Percentiles rank a stretch among this genome's conserved stretches.
These are phyloP conservation scores for Tinea pellionella DNA, from an alignment of 2,888 invertebrate species.

Conservation along the genomic window DNA sequence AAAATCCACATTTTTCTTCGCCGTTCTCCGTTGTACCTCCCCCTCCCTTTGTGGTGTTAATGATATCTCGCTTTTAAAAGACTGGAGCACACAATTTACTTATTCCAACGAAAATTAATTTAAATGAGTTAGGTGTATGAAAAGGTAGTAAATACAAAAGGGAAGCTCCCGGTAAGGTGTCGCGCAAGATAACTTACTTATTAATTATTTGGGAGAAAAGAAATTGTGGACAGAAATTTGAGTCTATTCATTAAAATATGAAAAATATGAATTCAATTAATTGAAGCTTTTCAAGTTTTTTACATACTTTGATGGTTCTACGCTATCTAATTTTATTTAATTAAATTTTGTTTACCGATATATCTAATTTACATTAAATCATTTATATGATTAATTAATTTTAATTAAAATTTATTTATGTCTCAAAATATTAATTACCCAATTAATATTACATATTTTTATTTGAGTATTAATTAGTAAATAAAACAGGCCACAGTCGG, in stretches of 20 bases:
- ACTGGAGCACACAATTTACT: conserved; percentile 68
- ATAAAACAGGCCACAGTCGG: too few species aligned
- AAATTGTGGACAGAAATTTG: conserved; percentile 29
- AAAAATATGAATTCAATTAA: conserved; percentile 8
- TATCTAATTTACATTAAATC: neutral
- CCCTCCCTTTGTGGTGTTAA: conserved; percentile 48
- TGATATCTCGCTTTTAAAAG: conserved; percentile 67
- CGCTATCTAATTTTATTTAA: neutral
- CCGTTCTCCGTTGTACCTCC: conserved; percentile 22
- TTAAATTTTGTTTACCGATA: conserved; percentile 1
- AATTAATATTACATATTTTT: too few species aligned
- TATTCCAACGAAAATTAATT: conserved; percentile 67
- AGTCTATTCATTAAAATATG: conserved; percentile 7
- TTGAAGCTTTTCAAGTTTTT: conserved; percentile 10
- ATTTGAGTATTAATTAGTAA: too few species aligned
- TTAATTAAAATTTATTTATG: neutral
- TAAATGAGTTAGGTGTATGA: conserved; percentile 69
- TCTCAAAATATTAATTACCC: too few species aligned
- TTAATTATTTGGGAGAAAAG: conserved; percentile 62
- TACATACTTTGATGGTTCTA: neutral
- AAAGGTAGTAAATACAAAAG: conserved; percentile 62
- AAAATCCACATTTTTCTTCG: conserved; percentile 8
- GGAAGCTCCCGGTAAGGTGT: conserved; percentile 52
- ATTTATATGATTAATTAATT: neutral
- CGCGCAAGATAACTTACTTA: conserved; percentile 64